These are phyloP conservation scores for Megastigmus dorsalis DNA, from an alignment of 2,888 invertebrate genomes.

Conservation along the genomic window DNA sequence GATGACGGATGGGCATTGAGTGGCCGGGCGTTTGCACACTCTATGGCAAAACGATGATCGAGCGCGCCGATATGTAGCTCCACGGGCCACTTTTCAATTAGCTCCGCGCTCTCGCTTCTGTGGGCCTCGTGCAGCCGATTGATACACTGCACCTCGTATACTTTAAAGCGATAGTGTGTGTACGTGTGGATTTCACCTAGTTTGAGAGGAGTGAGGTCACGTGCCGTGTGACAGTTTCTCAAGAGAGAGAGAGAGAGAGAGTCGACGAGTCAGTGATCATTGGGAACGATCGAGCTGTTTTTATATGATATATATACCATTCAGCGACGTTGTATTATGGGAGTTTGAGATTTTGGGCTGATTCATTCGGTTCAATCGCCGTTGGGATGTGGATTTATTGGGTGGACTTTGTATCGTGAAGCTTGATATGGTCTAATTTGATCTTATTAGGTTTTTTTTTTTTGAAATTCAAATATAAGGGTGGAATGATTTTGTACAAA, in stretches of 20 bases:
- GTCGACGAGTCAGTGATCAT: background rate
- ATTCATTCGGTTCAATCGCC: no score
- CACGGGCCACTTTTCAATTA: conserved; percentile 57
- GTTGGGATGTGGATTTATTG: no score
- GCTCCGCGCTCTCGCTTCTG: conserved; percentile 48
- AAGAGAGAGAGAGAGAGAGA: no score
- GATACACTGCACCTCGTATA: background rate
- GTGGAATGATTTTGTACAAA: no score
- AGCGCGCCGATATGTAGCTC: conserved; percentile 61
- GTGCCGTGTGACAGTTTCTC: background rate
- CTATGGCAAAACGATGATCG: conserved; percentile 58
- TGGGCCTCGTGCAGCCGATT: conserved; percentile 6
- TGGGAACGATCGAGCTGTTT: no score
- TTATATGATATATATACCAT: no score
- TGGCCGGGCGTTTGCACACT: conserved; percentile 46
- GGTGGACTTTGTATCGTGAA: no score
- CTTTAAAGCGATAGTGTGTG: background rate
- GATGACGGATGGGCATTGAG: conserved; percentile 68
- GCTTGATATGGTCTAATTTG: no score
- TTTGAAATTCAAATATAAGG: no score
- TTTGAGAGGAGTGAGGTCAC: background rate
- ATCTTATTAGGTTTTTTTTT: no score
- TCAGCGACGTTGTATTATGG: no score
- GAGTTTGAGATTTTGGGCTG: no score
- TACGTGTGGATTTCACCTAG: background rate